Conservation (phyloP, 2,797 vertebrate species). For the Clarias fuscus region DNA sequence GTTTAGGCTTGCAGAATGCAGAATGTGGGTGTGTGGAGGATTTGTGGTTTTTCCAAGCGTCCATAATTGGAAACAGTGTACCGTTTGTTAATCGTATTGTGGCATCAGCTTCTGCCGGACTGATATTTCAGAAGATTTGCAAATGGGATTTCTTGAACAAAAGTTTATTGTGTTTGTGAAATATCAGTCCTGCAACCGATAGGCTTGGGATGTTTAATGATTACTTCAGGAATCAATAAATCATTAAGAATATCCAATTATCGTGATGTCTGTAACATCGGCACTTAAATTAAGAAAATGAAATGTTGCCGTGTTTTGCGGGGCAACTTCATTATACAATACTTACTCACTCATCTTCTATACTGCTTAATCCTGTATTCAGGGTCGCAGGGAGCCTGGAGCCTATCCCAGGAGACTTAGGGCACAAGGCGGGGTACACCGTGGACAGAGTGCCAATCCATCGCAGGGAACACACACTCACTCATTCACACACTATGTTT, state of each 20-base stretch:
- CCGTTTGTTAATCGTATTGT: not conserved
- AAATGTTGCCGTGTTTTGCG: not conserved
- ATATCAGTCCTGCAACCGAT: not conserved
- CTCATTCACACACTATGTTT: no score
- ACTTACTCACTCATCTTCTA: no score
- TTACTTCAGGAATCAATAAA: not conserved
- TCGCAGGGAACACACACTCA: no score
- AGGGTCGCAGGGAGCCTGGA: no score
- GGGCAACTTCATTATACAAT: not conserved
- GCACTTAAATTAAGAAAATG: not conserved
- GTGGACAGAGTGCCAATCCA: no score
- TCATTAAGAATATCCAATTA: not conserved
- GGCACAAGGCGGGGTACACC: no score
- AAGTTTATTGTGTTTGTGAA: not conserved
- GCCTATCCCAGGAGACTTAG: no score
- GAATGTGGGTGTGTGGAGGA: conserved; percentile 9
- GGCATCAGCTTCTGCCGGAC: not conserved
- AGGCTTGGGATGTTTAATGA: not conserved
- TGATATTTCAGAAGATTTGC: not conserved
- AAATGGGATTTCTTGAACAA: not conserved
- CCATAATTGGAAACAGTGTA: not conserved
- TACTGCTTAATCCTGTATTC: no score
- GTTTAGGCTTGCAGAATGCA: not conserved
- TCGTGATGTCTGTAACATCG: not conserved
- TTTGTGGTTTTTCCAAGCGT: not conserved